Evolutionary conservation across 2,113 vertebrate species (phyloP), one percentile per base, ranked within the genome.

Genomic region (Gopherus flavomarginatus): DNA sequence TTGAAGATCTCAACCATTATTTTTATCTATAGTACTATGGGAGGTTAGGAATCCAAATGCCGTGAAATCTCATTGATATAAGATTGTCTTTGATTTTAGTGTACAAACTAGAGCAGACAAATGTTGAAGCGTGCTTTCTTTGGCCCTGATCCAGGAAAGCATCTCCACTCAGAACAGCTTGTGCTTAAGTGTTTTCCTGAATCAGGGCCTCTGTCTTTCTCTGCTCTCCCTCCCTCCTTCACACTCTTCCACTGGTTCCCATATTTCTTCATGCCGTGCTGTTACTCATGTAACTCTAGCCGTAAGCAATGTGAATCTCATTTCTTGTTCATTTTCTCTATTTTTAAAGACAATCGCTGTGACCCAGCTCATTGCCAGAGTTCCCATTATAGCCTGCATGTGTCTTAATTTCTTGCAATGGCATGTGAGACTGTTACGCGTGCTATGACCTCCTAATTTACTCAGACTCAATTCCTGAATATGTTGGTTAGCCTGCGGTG

Each of bases 351-450:
- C 21, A 44, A 65, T 42, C n/a, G 26, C 72, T 44, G 38, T 24
- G 72, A 75, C 38, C 22, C 3, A 5, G 44, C 21, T 42, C 72
- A 42, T 42, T 69, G 42, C 29, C 0, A 1, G 24, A 50, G 2
- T 29, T 69, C 8, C 31, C 7, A 14, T 62, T 14, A 16, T 42
- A 44, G 11, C 49, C 4, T 77, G 42, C 14, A 0, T 0, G 52
- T 86, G 44, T 56, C 65, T 56, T 84, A 27, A 6, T 1, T 56
- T 82, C 0, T 54, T 75, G 44, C 44, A 19, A 3, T 89, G 54
- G 42, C 95, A 72, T 93, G 88, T 79, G 78, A 93, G 54, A 31
- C 53, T 24, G 1, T 5, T 69, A 42, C 26, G 11, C 5, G 0
- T n/a, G 13, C 84, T 90, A 31, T 24, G 88, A 38, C 14, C 27